A percentile compares a stretch with the other conserved stretches of the same genome.
Evolutionary conservation across 1,140 invertebrate genomes (phyloP).

Genomic region (Drosophila guanche): DNA sequence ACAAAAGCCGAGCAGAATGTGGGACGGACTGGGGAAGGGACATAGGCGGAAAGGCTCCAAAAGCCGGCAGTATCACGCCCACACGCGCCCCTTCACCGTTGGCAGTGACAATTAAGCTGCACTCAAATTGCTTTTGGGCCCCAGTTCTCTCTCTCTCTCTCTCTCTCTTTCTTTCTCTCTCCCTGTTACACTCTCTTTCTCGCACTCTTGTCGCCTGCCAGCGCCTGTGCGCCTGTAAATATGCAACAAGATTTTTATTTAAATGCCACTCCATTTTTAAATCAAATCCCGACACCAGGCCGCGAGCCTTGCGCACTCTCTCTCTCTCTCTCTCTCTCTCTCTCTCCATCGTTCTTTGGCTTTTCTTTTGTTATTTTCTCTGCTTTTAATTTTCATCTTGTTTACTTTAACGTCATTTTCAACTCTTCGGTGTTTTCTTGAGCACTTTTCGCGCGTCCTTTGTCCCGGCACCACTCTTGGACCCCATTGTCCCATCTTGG

Average conservation of each 20-base stretch:
- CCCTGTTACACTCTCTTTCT: neutral
- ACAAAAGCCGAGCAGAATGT: constrained; percentile 55
- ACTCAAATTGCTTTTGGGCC: constrained; percentile 71
- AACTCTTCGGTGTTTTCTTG: constrained; percentile 81
- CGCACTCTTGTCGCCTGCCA: neutral
- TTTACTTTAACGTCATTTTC: constrained; percentile 83
- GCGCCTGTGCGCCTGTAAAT: constrained; percentile 56
- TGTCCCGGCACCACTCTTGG: constrained; percentile 28
- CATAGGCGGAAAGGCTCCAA: constrained; percentile 4
- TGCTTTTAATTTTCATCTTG: constrained; percentile 82
- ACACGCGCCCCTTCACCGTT: constrained; percentile 1
- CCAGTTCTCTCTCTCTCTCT: neutral
- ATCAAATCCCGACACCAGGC: constrained; percentile 72
- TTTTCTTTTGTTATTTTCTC: constrained; percentile 21
- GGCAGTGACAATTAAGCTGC: constrained; percentile 75
- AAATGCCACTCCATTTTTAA: constrained; percentile 82
- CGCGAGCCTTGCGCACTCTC: constrained; percentile 18
- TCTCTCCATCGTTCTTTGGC: constrained; percentile 18
- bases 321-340: constrained; percentile 5
- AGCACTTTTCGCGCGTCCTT: constrained; percentile 71
- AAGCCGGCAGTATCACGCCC: constrained; percentile 3
- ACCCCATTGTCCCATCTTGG: constrained; percentile 35
- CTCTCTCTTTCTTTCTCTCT: neutral
- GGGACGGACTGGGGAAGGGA: constrained; percentile 11
- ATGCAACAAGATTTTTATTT: constrained; percentile 81